phyloP scores from a whole-genome alignment of 1,140 invertebrate species.

The Euwallacea fornicatus region DNA sequence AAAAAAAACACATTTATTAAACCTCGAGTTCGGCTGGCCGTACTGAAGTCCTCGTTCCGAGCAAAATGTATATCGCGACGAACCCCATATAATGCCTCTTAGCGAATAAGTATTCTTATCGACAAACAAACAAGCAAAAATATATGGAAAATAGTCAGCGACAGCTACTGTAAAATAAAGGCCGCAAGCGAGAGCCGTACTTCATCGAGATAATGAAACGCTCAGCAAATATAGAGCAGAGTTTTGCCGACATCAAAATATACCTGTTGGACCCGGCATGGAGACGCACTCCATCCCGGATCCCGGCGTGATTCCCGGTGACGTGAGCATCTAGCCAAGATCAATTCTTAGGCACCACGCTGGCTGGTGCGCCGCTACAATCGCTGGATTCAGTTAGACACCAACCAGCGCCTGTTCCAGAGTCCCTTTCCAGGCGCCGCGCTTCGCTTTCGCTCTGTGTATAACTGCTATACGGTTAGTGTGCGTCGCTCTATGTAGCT shows the following conservation, averaged over 20 bases:
- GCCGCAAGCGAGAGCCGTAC: too few species aligned
- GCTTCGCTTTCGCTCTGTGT: conserved; percentile 27
- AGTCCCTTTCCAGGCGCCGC: conserved; percentile 14
- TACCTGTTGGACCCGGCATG: conserved; percentile 32
- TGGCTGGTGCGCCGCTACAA: conserved; percentile 18
- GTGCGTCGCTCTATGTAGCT: conserved; percentile 16
- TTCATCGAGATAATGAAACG: conserved; percentile 8
- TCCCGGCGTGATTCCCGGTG: conserved; percentile 22
- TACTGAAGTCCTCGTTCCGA: too few species aligned
- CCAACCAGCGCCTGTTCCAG: conserved; percentile 21
- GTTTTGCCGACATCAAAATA: conserved; percentile 7
- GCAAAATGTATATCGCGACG: too few species aligned
- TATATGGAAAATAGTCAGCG: too few species aligned
- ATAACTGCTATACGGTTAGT: conserved; percentile 22
- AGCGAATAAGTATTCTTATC: too few species aligned
- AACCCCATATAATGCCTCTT: too few species aligned
- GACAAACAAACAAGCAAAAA: too few species aligned
- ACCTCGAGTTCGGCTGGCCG: too few species aligned
- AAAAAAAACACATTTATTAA: too few species aligned
- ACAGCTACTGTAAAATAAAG: too few species aligned
- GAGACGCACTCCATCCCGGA: conserved; percentile 15
- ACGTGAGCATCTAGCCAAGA: conserved; percentile 30
- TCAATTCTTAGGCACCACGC: conserved; percentile 33
- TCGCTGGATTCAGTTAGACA: conserved; percentile 22
- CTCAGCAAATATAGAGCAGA: neutral